phyloP scores from a whole-genome alignment of 2,113 vertebrate genomes.

The Irena cyanogastra region DNA sequence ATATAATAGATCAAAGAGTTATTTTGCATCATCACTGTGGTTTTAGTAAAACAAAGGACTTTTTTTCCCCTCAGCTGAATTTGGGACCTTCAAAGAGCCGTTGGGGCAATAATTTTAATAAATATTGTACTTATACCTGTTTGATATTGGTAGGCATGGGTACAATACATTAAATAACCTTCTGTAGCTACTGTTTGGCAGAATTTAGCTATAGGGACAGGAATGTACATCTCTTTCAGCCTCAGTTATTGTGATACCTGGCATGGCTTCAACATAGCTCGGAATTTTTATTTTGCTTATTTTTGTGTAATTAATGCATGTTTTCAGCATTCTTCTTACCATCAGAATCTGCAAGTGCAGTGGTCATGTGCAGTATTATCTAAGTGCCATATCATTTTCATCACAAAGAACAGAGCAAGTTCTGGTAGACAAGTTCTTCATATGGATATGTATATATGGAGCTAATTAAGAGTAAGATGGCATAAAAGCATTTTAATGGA shows the following conservation, averaged over 20 bases:
- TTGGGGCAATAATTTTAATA: neutral
- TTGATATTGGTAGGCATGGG: neutral
- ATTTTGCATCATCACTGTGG: conserved; percentile 48
- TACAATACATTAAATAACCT: neutral
- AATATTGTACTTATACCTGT: neutral
- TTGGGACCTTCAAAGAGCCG: neutral
- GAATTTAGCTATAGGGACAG: neutral
- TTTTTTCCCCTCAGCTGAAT: neutral
- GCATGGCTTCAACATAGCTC: neutral
- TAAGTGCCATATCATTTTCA: neutral
- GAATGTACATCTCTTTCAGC: neutral
- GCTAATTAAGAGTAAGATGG: neutral
- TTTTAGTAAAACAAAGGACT: conserved; percentile 47
- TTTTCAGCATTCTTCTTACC: neutral
- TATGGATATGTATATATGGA: neutral
- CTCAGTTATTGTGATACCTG: neutral
- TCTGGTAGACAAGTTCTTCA: neutral
- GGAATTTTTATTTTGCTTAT: neutral
- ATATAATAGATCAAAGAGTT: conserved; percentile 65
- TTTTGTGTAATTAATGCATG: neutral
- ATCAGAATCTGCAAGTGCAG: neutral
- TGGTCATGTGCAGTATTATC: neutral
- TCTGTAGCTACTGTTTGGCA: neutral
- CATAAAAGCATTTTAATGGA: neutral
- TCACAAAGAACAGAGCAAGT: neutral